A percentile compares a stretch with the other conserved stretches of the same genome.
Evolutionary conservation across 2,888 invertebrate genomes (phyloP).

Genomic region (Sphaeridia pumilis): DNA sequence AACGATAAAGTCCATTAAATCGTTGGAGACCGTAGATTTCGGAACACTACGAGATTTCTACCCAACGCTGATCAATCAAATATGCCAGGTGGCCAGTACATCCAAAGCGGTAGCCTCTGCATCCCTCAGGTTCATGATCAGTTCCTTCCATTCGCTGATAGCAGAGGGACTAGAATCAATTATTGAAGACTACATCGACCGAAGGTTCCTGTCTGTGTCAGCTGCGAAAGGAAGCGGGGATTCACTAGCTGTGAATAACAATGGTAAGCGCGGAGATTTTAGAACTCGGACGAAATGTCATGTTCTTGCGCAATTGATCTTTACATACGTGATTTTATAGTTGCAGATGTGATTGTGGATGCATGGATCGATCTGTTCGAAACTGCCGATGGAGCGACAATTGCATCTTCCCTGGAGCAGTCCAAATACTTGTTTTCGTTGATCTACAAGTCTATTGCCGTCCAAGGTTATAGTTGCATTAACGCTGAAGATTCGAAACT

Average conservation of each 20-base stretch:
- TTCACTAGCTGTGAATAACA: constrained; percentile 4
- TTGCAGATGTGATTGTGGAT: constrained; percentile 33
- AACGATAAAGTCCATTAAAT: constrained; percentile 28
- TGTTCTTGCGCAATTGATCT: no score
- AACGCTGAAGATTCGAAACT: constrained; percentile 34
- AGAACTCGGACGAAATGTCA: background rate
- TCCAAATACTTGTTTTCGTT: constrained; percentile 32
- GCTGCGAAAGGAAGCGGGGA: background rate
- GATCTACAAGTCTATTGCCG: constrained; percentile 33
- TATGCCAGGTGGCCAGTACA: constrained; percentile 27
- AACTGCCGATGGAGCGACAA: constrained; percentile 34
- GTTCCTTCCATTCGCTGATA: constrained; percentile 31
- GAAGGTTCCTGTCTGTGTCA: constrained; percentile 25
- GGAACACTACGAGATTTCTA: constrained; percentile 33
- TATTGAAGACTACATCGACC: constrained; percentile 31
- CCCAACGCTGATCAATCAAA: constrained; percentile 35
- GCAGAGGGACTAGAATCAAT: constrained; percentile 28
- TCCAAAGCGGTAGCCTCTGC: constrained; percentile 31
- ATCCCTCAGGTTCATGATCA: constrained; percentile 33
- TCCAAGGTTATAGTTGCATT: constrained; percentile 28
- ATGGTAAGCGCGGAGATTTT: constrained; percentile 1
- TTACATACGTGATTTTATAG: constrained; percentile 16
- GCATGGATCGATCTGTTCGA: constrained; percentile 36
- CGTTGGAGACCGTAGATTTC: constrained; percentile 32
- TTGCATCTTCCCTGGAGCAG: constrained; percentile 32